Conservation (phyloP, 2,113 vertebrate species). For the Heterotilapia buettikoferi region DNA sequence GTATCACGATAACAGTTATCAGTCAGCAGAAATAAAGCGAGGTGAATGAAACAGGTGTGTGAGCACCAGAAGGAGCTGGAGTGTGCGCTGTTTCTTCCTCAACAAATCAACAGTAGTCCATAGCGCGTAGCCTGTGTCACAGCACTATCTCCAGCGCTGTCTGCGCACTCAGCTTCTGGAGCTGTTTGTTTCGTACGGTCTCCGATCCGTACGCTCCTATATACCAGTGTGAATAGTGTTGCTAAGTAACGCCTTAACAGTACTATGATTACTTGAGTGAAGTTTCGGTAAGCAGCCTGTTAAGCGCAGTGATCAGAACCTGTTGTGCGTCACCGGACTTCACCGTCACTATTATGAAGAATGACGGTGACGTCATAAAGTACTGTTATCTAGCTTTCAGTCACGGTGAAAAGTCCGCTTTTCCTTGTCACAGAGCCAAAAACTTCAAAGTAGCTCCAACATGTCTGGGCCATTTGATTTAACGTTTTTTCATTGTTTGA, state of each 20-base stretch:
- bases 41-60: neutral
- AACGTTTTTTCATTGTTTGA: neutral
- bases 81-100: neutral
- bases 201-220: conserved; percentile 63
- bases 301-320: neutral
- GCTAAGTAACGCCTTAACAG: conserved; percentile 12
- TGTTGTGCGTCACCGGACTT: conserved; percentile 1
- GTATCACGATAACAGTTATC: neutral
- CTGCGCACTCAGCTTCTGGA: conserved; percentile 2
- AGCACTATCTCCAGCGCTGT: neutral
- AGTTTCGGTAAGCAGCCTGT: neutral
- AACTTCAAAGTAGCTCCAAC: neutral
- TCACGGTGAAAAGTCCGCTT: neutral
- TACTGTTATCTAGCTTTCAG: neutral
- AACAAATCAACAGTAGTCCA: conserved; percentile 47
- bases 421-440: neutral
- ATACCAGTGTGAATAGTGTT: conserved; percentile 61
- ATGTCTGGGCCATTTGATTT: neutral
- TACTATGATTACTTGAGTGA: neutral
- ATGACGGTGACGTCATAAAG: neutral
- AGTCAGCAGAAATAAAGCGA: neutral
- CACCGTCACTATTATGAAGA: neutral
- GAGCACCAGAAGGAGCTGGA: neutral
- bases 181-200: neutral
- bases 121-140: conserved; percentile 17